phyloP scores from a whole-genome alignment of 2,113 vertebrate genomes.

The Cheirogaleus medius region DNA sequence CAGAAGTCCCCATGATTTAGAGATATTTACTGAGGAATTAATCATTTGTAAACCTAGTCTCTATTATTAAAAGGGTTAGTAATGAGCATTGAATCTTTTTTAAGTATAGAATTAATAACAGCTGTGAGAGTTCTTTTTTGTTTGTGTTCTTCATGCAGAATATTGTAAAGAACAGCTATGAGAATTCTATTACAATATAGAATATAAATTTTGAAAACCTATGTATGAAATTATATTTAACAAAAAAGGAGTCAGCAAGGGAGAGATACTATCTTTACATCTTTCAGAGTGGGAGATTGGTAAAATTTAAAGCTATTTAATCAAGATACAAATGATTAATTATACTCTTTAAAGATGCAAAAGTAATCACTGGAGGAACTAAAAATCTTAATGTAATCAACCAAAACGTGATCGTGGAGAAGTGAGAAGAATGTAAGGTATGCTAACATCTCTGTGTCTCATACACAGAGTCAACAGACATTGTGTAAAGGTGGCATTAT shows the following conservation, averaged over 20 bases:
- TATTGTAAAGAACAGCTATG: too few relatives aligned
- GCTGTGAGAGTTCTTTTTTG: not conserved
- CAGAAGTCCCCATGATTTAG: not conserved
- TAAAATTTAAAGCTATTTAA: constrained; percentile 11
- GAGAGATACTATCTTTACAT: not conserved
- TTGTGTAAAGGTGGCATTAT: not conserved
- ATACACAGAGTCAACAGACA: not conserved
- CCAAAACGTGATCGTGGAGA: not conserved
- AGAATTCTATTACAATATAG: not conserved
- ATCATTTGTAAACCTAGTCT: not conserved
- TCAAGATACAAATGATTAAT: not conserved
- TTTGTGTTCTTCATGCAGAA: too few relatives aligned
- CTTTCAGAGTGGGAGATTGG: not conserved
- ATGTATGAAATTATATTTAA: not conserved
- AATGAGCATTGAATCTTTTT: not conserved
- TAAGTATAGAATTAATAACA: not conserved
- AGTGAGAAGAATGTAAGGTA: not conserved
- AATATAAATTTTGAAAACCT: constrained; percentile 7
- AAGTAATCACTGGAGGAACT: not conserved
- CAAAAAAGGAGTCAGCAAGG: not conserved
- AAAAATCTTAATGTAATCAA: not conserved
- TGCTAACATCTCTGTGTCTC: not conserved
- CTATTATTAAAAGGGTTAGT: not conserved
- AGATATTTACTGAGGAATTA: not conserved
- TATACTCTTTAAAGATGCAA: not conserved